Base-by-base conservation (phyloP, 1,140 invertebrate species). In the Propsilocerus akamusi region DNA sequence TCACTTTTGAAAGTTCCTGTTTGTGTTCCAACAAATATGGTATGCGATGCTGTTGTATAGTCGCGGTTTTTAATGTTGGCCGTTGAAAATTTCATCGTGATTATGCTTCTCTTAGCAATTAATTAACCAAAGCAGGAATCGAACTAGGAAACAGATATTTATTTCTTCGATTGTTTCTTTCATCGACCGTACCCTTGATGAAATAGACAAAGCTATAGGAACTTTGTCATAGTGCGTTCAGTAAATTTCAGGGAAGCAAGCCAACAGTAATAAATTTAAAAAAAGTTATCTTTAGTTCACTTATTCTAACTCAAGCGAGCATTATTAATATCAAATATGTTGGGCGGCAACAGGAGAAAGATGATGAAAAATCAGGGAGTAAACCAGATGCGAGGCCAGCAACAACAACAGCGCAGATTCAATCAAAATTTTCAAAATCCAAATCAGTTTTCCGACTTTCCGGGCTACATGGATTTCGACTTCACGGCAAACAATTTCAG, bases 1-100 rank as follows among this genome's bases (percentile, higher is more conserved):
- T 57, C 52, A 65, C 63, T 60, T 58, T 65, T 65, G n/a, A 65
- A 64, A 0, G 60, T 62, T 6, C 63, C 63, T 0, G 63, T 65
- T 30, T 65, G 60, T 25, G 63, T 65, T 26, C 63, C 63, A 17
- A 65, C 62, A 54, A n/a, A n/a, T 55, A 65, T 8, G 65, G 48
- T 52, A 63, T 61, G 54, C 64, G 63, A 26, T 62, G 59, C 32
- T 59, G 57, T 1, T n/a, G 53, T 56, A 50, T 65, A 65, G 24
- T 59, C 59, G 1, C 56, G 46, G 37, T 57, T 56, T 53, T 63
- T 65, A 0, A 60, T 20, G 56, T 65, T 65, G 3, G 59, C 56
- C 22, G 63, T 65, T 22, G 60, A 59, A 58, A 60, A 63, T 59
- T 63, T 65, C 63, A 65, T 63, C 5, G 49, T 54, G 12, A 30